Evolutionary conservation across 2,888 invertebrate genomes (phyloP).

Genomic region (Ethmia dodecea): DNA sequence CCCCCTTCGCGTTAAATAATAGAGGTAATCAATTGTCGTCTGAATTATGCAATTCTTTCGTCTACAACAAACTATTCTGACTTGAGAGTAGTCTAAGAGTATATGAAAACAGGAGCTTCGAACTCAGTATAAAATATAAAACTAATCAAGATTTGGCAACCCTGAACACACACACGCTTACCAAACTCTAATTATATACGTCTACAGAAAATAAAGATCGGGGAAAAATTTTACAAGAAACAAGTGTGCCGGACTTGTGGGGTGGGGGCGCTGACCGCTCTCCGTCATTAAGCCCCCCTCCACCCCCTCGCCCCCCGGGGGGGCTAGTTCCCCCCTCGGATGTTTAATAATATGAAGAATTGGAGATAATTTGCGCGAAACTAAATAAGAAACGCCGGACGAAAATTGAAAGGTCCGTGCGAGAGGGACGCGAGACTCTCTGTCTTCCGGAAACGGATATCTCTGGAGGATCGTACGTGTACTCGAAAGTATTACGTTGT

Average conservation of each 20-base stretch:
- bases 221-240: constrained; percentile 78
- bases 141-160: constrained; percentile 4
- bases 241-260: constrained; percentile 62
- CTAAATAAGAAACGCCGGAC: constrained; percentile 76
- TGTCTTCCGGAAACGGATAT: constrained; percentile 22
- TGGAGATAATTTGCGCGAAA: constrained; percentile 79
- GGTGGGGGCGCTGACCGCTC: constrained; percentile 66
- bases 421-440: constrained; percentile 21
- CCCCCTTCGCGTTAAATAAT: too few species aligned
- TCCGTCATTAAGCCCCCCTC: constrained; percentile 65
- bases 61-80: too few species aligned
- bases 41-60: too few species aligned
- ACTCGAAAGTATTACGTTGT: constrained; percentile 8
- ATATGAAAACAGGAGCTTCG: neutral
- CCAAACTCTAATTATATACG: constrained; percentile 71
- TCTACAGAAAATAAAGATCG: constrained; percentile 77
- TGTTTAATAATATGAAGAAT: constrained; percentile 79
- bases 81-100: too few species aligned
- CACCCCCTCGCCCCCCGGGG: constrained; percentile 29
- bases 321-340: constrained; percentile 67
- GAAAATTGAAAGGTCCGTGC: constrained; percentile 70
- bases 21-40: too few species aligned
- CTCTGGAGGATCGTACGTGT: constrained; percentile 14
- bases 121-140: neutral
- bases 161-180: constrained; percentile 25